phyloP scores from a whole-genome alignment of 2,888 invertebrate species.

The Gortyna flavago region DNA sequence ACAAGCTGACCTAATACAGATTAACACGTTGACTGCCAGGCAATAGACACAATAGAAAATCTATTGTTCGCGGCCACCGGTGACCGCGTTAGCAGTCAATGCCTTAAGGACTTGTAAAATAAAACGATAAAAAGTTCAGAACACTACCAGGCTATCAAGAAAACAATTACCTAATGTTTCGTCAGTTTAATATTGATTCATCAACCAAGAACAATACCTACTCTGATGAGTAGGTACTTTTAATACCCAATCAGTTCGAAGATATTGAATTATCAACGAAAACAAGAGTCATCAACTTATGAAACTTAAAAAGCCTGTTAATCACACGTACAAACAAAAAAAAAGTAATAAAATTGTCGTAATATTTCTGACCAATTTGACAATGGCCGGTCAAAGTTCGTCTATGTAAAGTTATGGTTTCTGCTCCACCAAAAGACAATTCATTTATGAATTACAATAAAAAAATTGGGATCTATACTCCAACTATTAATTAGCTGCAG shows the following conservation, averaged over 20 bases:
- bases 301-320: constrained; percentile 5
- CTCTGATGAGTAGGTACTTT: background rate
- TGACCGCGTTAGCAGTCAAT: too few relatives aligned
- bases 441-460: background rate
- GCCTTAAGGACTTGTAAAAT: background rate
- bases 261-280: constrained; percentile 5
- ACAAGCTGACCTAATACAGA: too few relatives aligned
- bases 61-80: too few relatives aligned
- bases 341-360: constrained; percentile 23
- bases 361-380: constrained; percentile 17
- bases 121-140: background rate
- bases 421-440: background rate
- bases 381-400: constrained; percentile 34
- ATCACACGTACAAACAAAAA: constrained; percentile 20
- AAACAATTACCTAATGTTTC: background rate
- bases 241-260: background rate
- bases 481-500: too few relatives aligned
- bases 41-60: too few relatives aligned
- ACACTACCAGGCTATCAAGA: background rate
- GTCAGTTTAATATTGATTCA: background rate
- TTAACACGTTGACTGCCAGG: too few relatives aligned
- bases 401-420: constrained; percentile 13
- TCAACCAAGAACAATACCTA: background rate
- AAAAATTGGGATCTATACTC: too few relatives aligned
- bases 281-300: background rate